Conservation (phyloP, 1,140 invertebrate genomes). For the Lineus longissimus region DNA sequence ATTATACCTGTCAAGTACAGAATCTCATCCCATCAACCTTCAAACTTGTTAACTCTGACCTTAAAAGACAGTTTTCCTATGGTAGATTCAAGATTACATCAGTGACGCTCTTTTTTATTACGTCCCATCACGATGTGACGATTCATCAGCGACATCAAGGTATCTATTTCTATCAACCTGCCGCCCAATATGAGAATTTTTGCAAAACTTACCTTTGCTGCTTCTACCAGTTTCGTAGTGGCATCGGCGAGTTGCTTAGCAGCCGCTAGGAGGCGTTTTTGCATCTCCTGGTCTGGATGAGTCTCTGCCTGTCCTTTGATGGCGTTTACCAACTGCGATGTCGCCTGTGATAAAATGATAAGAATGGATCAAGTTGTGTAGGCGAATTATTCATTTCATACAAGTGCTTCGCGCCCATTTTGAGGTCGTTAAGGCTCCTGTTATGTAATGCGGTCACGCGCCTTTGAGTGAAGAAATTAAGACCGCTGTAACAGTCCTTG, state of each 20-base stretch:
- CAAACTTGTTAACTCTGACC: too few species aligned
- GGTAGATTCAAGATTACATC: too few species aligned
- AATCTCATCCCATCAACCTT: too few species aligned
- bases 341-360: conserved; percentile 68
- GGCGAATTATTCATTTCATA: background rate
- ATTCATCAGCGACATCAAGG: too few species aligned
- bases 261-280: conserved; percentile 77
- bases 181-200: background rate
- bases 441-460: background rate
- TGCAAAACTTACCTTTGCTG: conserved; percentile 65
- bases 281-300: conserved; percentile 81
- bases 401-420: background rate
- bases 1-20: too few species aligned
- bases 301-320: conserved; percentile 90
- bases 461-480: background rate
- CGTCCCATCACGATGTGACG: too few species aligned
- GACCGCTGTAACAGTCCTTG: too few species aligned
- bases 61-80: too few species aligned
- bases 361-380: conserved; percentile 10
- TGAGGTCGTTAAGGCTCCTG: background rate
- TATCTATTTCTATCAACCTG: too few species aligned
- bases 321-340: conserved; percentile 84
- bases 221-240: conserved; percentile 92
- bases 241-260: conserved; percentile 90
- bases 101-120: too few species aligned